These are phyloP conservation scores for Aphaenogaster floridana DNA, from an alignment of 1,140 invertebrate genomes.

Conservation along the genomic window DNA sequence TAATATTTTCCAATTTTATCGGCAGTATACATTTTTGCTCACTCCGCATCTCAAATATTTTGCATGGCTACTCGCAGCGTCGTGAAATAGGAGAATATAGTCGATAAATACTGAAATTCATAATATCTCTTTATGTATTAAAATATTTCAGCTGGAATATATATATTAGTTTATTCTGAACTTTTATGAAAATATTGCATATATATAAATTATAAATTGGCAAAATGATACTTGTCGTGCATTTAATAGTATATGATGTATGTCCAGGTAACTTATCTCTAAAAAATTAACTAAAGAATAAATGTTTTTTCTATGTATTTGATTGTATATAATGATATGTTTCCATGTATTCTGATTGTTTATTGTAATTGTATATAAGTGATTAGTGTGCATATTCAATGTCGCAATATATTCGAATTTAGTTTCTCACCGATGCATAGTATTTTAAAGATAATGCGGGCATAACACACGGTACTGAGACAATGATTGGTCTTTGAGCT, in stretches of 20 bases:
- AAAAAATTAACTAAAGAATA: neutral
- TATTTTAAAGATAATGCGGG: conserved; percentile 72
- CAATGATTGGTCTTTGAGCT: conserved; percentile 68
- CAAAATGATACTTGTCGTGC: neutral
- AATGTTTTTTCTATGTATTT: neutral
- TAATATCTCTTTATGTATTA: neutral
- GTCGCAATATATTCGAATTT: neutral
- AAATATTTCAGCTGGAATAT: neutral
- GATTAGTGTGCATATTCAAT: neutral
- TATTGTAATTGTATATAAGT: neutral
- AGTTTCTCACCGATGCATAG: conserved; percentile 50
- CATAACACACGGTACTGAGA: conserved; percentile 71
- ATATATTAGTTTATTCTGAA: neutral
- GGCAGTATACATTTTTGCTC: neutral
- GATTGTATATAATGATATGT: neutral
- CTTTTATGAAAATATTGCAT: neutral
- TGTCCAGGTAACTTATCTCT: neutral
- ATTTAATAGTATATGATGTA: neutral
- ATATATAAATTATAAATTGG: neutral
- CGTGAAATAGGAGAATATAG: conserved; percentile 46
- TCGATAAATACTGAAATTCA: conserved; percentile 21
- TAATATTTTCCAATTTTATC: neutral
- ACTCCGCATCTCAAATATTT: neutral
- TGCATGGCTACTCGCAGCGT: conserved; percentile 26
- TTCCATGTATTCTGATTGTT: neutral